Base-by-base conservation (phyloP, 1,140 invertebrate genomes). In the Megalopta genalis region DNA sequence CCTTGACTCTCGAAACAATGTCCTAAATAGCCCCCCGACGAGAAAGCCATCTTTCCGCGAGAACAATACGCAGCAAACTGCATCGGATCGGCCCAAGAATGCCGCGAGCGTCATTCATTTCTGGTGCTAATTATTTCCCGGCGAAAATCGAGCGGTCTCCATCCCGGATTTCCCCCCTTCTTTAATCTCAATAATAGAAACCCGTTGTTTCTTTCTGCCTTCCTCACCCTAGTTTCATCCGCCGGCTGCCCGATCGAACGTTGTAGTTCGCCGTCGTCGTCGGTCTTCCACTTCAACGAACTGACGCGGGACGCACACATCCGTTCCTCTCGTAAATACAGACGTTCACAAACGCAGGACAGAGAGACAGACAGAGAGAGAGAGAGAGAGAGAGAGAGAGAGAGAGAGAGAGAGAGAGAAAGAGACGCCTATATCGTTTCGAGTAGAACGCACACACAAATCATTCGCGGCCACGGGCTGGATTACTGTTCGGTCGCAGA, bases 141-240 rank as follows among this genome's bases (percentile, higher is more conserved):
- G n/a, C 32, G 23, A 37, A 37, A 57, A 75, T 70, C 25, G 42
- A 49, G n/a, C 64, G 8, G 14, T 63, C 57, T 25, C 18, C 23
- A 32, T 71, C 62, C 54, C 27, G 59, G 39, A 12, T 72, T 66
- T 25, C 64, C 39, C n/a, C 64, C 8, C 66, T 39, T n/a, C 75
- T 69, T 69, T 46, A 62, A 27, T 54, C 64, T n/a, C 67, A 42
- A 57, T 65, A 74, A 74, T 65, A 57, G 46, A 37, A 18, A 54
- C 74, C 75, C 71, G 65, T 67, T 65, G 77, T 65, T 60, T 54
- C 81, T 64, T 75, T 70, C 74, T 66, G 74, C 72, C 59, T 73
- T 77, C 37, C 69, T 54, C 65, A 65, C 63, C 60, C 65, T 54
- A 63, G 59, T 84, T 80, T 77, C 70, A 67, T 23, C 68, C 37